Percentiles rank a stretch among this genome's conserved stretches.
Evolutionary conservation across 2,888 invertebrate genomes (phyloP).

Genomic region (Nymphalis polychloros): DNA sequence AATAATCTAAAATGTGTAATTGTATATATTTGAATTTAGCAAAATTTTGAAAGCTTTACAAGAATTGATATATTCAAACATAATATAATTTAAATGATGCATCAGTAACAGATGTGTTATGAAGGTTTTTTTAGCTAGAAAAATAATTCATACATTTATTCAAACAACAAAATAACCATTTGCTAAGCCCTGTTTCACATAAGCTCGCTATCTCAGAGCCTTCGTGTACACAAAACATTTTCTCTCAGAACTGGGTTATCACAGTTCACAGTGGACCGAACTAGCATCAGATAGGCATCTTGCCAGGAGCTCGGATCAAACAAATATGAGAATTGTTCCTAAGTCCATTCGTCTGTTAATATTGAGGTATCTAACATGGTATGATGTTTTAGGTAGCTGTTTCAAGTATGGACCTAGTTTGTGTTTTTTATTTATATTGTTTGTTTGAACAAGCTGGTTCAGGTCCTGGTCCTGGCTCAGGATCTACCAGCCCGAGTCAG

Average conservation of each 20-base stretch:
- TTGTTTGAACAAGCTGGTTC: too few relatives aligned
- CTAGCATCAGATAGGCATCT: conserved; percentile 66
- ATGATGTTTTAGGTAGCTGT: conserved; percentile 15
- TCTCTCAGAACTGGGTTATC: conserved; percentile 65
- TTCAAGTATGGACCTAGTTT: neutral
- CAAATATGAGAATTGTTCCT: conserved; percentile 45
- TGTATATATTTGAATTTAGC: too few relatives aligned
- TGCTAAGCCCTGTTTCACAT: conserved; percentile 14
- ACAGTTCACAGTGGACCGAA: conserved; percentile 50
- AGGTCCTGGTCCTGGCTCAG: too few relatives aligned
- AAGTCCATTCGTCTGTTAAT: conserved; percentile 37
- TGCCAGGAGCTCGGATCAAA: conserved; percentile 61
- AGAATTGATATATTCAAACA: too few relatives aligned
- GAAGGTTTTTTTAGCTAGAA: too few relatives aligned
- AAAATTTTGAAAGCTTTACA: too few relatives aligned
- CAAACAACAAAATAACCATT: conserved; percentile 17
- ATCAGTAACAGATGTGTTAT: too few relatives aligned
- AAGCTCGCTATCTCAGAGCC: conserved; percentile 48
- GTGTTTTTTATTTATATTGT: neutral
- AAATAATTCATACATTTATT: neutral
- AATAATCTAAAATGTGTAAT: too few relatives aligned
- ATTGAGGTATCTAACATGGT: conserved; percentile 34
- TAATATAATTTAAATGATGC: too few relatives aligned
- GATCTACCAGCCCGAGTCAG: too few relatives aligned
- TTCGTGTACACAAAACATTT: conserved; percentile 64